Evolutionary conservation across 37 sponge, comb jelly and placozoan genomes (phyloP), one percentile per base, ranked within the genome.

Genomic region (Petrosia ficiformis): DNA sequence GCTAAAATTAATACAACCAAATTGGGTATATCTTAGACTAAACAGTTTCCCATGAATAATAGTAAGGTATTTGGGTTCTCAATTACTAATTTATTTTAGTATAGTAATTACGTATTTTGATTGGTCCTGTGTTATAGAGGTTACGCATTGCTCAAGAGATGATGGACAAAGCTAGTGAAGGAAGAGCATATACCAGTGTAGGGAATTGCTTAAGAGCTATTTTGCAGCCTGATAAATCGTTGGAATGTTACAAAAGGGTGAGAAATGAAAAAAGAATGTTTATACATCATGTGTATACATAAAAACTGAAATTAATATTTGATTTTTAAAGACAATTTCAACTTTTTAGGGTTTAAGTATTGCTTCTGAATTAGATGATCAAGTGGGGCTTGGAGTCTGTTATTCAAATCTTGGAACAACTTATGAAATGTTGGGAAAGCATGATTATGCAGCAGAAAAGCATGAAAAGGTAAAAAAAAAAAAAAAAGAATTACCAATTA

Each of bases 171-270:
- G 83, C 77, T 34, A 74, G 72, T 19, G 87, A 86, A 43, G 94
- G 84, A 1, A 58, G 87, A 42, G 73, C 86, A 19, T 89, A 86
- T 56, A 89, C 87, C 77, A 86, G 82, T 76, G 89, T 94, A 44
- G 94, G 94, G 10, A 94, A 94, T 80, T 94, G 94, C 42, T 87
- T 94, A 5, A 64, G 80, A 29, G 87, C 90, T 19, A 86, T 89
- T 40, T 40, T 86, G 21, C 90, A 94, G 44, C 83, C 83, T 14
- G 90, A 94, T 59, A 89, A 85, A 42, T 78, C 94, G 1, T n/a
- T 85, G 36, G 94, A 94, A 60, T 94, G 90, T 69, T 94, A 94
- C 43, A 78, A 77, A 36, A 80, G 85, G 37, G 90, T 90, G 5
- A 44, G 84, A 39, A 42, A 67, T 67, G 10, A 64, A 29, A 30